A percentile compares a stretch with the other conserved stretches of the same genome.
Conservation (phyloP, 1,140 invertebrate species). For the Polyergus mexicanus region DNA sequence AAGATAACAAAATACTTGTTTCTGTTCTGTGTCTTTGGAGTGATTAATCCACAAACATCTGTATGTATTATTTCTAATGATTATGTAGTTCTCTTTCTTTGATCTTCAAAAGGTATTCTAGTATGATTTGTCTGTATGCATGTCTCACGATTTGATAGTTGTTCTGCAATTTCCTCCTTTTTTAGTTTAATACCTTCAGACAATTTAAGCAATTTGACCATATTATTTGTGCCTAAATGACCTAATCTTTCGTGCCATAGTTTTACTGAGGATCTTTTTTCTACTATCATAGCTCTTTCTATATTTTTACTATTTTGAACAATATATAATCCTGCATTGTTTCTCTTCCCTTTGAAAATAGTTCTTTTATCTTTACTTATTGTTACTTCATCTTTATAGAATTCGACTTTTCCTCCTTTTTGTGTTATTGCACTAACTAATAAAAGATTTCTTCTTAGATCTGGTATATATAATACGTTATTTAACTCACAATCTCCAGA, state of each 20-base stretch:
- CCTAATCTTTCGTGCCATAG: conserved; percentile 13
- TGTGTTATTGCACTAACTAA: conserved; percentile 21
- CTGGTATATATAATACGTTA: conserved; percentile 32
- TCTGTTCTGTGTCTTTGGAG: no score
- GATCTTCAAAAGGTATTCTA: conserved; percentile 40
- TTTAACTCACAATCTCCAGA: conserved; percentile 9
- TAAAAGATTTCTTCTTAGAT: conserved; percentile 29
- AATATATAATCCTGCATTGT: not conserved
- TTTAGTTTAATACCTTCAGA: conserved; percentile 6
- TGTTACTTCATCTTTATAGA: not conserved
- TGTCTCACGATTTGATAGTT: conserved; percentile 22
- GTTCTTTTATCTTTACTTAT: not conserved
- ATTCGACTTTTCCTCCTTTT: conserved; percentile 25
- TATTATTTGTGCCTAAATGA: conserved; percentile 8
- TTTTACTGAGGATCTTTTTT: not conserved
- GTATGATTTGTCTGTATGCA: conserved; percentile 50
- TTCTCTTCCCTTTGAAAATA: not conserved
- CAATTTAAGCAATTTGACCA: conserved; percentile 2
- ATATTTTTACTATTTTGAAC: not conserved
- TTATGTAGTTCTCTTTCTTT: conserved; percentile 25
- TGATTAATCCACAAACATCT: no score
- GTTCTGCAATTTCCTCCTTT: not conserved
- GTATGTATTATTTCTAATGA: not conserved
- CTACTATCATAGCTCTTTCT: not conserved
- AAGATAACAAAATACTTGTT: no score